Conservation (phyloP, 2,797 vertebrate species). For the Poeciliopsis presidionis region DNA sequence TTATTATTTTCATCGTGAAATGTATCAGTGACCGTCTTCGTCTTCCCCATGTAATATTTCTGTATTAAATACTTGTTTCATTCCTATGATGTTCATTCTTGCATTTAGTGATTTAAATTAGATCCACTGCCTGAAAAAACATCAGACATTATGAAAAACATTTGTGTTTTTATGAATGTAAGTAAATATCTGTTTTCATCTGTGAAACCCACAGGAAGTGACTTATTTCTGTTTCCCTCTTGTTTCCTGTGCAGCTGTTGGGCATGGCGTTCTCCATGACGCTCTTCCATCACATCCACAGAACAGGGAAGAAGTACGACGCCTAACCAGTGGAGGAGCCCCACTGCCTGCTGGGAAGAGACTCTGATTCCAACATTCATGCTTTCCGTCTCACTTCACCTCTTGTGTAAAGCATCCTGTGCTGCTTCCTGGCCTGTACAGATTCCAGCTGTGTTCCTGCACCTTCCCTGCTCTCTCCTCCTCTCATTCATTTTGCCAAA, state of each 20-base stretch:
- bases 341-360: conserved; percentile 71
- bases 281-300: conserved; percentile 97
- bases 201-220: neutral
- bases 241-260: conserved; percentile 86
- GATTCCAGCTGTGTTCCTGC: conserved; percentile 62
- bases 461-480: conserved; percentile 68
- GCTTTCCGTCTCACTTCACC: conserved; percentile 44
- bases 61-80: too few relatives aligned
- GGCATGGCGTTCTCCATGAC: conserved; percentile 99
- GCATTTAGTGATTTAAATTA: too few relatives aligned
- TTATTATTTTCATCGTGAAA: too few relatives aligned
- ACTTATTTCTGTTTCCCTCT: conserved; percentile 42
- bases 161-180: neutral
- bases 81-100: too few relatives aligned
- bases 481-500: conserved; percentile 84
- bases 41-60: too few relatives aligned
- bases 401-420: conserved; percentile 51
- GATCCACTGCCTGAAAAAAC: neutral
- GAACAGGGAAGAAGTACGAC: conserved; percentile 97
- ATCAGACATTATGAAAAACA: neutral
- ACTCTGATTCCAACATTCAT: conserved; percentile 66
- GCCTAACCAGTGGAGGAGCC: conserved; percentile 81
- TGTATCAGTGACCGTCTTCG: too few relatives aligned
- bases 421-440: conserved; percentile 64
- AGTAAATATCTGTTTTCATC: neutral